Conservation (phyloP, 2,888 invertebrate genomes). For the Agrotis exclamationis region DNA sequence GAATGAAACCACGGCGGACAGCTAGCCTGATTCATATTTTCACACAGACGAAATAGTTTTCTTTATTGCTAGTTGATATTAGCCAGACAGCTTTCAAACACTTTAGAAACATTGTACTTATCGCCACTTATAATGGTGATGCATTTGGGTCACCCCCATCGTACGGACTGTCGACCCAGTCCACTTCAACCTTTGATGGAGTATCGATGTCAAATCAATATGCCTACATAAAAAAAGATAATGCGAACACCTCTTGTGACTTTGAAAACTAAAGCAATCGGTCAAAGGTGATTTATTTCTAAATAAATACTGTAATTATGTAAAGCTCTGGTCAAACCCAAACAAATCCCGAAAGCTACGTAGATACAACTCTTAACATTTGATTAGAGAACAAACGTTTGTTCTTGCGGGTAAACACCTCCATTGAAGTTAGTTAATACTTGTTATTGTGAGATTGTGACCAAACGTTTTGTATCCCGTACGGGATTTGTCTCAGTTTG, state of each 20-base stretch:
- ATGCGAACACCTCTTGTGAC: constrained; percentile 3
- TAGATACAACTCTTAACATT: background rate
- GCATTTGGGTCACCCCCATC: constrained; percentile 11
- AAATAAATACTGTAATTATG: background rate
- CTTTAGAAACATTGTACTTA: background rate
- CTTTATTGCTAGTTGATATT: background rate
- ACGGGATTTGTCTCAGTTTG: too few relatives aligned
- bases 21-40: background rate
- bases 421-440: background rate
- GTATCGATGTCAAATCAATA: constrained; percentile 40
- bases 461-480: too few relatives aligned
- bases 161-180: constrained; percentile 4
- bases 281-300: background rate
- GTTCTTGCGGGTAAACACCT: background rate
- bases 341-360: background rate
- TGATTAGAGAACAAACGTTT: background rate
- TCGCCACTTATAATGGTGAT: constrained; percentile 3
- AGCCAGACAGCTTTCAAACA: background rate
- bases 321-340: background rate
- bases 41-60: background rate
- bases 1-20: too few relatives aligned
- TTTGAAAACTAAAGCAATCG: constrained; percentile 9
- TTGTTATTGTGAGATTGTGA: too few relatives aligned
- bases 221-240: constrained; percentile 18
- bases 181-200: constrained; percentile 8